These are phyloP conservation scores for Rhadinocentrus ornatus DNA, from an alignment of 2,797 vertebrate species.

Conservation along the genomic window DNA sequence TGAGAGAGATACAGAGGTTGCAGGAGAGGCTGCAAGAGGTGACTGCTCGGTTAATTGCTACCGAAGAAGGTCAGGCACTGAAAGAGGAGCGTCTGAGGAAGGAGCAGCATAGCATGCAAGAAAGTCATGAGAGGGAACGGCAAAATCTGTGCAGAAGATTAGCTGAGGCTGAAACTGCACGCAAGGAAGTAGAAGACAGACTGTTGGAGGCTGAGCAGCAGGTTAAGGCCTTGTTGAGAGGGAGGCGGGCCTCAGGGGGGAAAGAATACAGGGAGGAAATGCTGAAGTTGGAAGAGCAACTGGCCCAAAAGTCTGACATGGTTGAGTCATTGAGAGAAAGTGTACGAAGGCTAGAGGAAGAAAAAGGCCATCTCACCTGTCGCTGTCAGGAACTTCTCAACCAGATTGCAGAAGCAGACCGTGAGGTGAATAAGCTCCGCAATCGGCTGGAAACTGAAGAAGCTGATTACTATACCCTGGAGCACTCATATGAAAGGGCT, in stretches of 20 bases:
- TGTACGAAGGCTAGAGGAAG: conserved; percentile 87
- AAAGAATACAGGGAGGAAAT: conserved; percentile 85
- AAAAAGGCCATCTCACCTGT: conserved; percentile 87
- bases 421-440: conserved; percentile 88
- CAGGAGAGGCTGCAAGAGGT: conserved; percentile 90
- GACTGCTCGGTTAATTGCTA: conserved; percentile 85
- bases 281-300: conserved; percentile 88
- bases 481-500: conserved; percentile 86
- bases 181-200: conserved; percentile 85
- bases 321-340: conserved; percentile 87
- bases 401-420: conserved; percentile 87
- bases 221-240: conserved; percentile 89
- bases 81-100: conserved; percentile 91
- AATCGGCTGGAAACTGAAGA: conserved; percentile 86
- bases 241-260: conserved; percentile 80
- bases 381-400: conserved; percentile 93
- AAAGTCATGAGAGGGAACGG: conserved; percentile 90
- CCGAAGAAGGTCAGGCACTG: conserved; percentile 87
- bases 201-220: conserved; percentile 88
- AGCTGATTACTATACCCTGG: conserved; percentile 87
- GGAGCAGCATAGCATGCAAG: conserved; percentile 86
- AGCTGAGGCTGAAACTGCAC: conserved; percentile 87
- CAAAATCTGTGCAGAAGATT: conserved; percentile 86
- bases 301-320: conserved; percentile 83
- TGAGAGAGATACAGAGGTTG: conserved; percentile 90